These are phyloP conservation scores for Darwinula stevensoni DNA, from an alignment of 2,888 invertebrate species.

Conservation along the genomic window DNA sequence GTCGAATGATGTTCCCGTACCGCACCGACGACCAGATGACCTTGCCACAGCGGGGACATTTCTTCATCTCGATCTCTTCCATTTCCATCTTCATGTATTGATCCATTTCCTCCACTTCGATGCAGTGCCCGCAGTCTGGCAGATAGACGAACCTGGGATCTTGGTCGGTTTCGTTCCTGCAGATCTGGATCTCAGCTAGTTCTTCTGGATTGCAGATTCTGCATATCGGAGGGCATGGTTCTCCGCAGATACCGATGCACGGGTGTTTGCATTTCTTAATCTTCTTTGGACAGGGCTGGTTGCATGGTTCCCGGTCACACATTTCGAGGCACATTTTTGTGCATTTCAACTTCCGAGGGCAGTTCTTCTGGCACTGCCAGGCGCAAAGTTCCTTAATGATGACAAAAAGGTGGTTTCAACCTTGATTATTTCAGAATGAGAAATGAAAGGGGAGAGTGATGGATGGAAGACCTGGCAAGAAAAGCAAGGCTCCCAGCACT, in stretches of 20 bases:
- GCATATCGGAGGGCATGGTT: not conserved
- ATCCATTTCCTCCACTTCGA: constrained; percentile 1
- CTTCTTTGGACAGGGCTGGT: not conserved
- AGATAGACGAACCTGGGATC: not conserved
- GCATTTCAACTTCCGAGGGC: not conserved
- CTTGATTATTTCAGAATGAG: not conserved
- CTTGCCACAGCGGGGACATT: not conserved
- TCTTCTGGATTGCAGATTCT: not conserved
- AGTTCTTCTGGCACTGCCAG: constrained; percentile 1
- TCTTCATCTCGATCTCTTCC: not conserved
- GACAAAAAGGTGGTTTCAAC: too few relatives aligned
- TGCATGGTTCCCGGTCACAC: not conserved
- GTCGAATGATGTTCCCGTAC: too few relatives aligned
- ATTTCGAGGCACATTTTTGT: not conserved
- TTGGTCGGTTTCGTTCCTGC: too few relatives aligned
- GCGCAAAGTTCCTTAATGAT: too few relatives aligned
- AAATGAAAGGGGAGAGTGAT: too few relatives aligned
- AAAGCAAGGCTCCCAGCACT: not conserved
- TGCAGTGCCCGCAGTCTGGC: not conserved
- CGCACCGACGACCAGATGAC: not conserved
- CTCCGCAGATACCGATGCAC: not conserved
- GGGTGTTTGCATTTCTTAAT: not conserved
- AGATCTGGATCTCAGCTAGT: too few relatives aligned
- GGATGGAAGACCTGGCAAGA: not conserved
- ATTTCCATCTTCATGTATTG: not conserved